These are phyloP conservation scores for Sialis fuliginosa DNA, from an alignment of 2,888 invertebrate genomes.

Conservation along the genomic window DNA sequence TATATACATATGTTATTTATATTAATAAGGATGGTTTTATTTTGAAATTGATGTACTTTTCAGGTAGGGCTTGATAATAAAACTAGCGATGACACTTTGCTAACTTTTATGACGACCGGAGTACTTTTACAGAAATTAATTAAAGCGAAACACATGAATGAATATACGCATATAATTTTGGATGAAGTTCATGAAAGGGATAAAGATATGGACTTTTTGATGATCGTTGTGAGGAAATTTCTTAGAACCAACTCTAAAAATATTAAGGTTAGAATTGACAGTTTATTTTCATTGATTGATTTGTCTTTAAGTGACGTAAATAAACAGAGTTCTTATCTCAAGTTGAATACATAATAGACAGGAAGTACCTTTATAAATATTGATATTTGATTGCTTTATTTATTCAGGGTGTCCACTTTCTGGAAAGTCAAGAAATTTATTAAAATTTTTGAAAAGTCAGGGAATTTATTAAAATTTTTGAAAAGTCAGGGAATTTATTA, in stretches of 20 bases:
- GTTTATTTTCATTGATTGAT: no score
- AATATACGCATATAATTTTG: slow-evolving; percentile 76
- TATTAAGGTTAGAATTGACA: slow-evolving; percentile 45
- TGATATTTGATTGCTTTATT: no score
- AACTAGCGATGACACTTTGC: slow-evolving; percentile 46
- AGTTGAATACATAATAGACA: no score
- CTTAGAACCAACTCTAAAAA: slow-evolving; percentile 44
- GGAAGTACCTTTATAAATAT: no score
- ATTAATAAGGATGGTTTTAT: not conserved
- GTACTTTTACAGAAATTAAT: slow-evolving; percentile 67
- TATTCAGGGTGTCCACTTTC: no score
- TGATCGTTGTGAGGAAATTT: slow-evolving; percentile 66
- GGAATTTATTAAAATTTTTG: no score
- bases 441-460: no score
- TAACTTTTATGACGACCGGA: slow-evolving; percentile 80
- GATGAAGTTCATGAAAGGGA: slow-evolving; percentile 92
- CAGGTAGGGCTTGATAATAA: slow-evolving; percentile 53
- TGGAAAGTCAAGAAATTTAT: no score
- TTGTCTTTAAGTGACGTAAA: no score
- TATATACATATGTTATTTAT: no score
- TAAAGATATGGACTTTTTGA: slow-evolving; percentile 78
- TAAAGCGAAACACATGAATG: slow-evolving; percentile 44
- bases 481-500: no score
- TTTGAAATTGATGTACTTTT: slow-evolving; percentile 9
- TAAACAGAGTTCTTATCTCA: no score